These are phyloP conservation scores for Periparus ater DNA, from an alignment of 2,797 vertebrate genomes.

Conservation along the genomic window DNA sequence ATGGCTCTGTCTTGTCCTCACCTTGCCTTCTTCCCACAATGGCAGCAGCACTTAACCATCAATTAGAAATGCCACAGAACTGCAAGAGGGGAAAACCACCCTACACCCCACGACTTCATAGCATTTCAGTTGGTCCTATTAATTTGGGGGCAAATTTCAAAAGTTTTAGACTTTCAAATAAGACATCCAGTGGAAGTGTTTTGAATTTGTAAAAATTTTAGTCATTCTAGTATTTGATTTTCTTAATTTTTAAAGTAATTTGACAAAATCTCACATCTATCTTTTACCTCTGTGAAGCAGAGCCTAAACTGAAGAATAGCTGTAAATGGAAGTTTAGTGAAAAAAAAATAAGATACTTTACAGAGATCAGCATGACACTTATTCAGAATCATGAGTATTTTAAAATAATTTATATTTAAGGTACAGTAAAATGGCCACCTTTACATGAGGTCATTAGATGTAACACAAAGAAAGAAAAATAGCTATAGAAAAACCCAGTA, in stretches of 20 bases:
- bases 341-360: background rate
- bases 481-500: constrained; percentile 29
- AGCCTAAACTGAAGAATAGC: background rate
- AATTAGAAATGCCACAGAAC: background rate
- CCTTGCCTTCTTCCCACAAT: background rate
- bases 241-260: background rate
- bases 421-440: background rate
- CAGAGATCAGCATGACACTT: background rate
- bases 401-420: background rate
- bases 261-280: background rate
- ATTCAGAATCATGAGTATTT: constrained; percentile 12
- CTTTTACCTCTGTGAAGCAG: background rate
- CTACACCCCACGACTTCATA: background rate
- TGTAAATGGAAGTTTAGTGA: background rate
- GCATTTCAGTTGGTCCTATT: background rate
- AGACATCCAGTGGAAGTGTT: background rate
- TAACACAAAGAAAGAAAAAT: constrained; percentile 38
- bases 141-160: background rate
- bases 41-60: background rate
- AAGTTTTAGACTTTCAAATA: background rate
- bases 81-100: background rate
- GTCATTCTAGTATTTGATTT: background rate
- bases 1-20: background rate
- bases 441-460: constrained; percentile 4
- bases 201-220: background rate